phyloP scores from a whole-genome alignment of 2,888 invertebrate species.

The Digitonthophagus gazella region DNA sequence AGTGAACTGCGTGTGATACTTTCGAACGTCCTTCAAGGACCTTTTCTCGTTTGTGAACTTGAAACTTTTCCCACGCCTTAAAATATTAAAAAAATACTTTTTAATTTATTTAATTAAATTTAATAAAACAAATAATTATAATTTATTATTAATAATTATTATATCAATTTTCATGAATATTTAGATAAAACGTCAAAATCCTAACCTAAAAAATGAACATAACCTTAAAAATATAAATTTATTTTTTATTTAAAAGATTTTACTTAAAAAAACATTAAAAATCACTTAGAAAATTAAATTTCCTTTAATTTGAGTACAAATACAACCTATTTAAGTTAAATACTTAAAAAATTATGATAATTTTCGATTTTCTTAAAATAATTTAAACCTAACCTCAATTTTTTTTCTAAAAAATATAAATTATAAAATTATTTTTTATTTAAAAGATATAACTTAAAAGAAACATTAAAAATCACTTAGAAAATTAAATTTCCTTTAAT shows the following conservation, averaged over 20 bases:
- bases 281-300: too few species aligned
- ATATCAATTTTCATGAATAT: background rate
- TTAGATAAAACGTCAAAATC: background rate
- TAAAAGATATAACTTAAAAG: background rate
- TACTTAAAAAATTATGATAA: too few species aligned
- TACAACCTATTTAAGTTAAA: too few species aligned
- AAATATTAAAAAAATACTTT: background rate
- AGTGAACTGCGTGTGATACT: constrained; percentile 94
- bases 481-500: too few species aligned
- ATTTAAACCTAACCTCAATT: too few species aligned
- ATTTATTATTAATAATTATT: background rate
- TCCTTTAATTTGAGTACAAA: too few species aligned
- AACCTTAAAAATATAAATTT: too few species aligned
- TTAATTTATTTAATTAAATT: background rate
- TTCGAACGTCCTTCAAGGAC: constrained; percentile 89
- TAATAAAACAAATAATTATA: too few species aligned
- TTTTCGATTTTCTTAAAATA: too few species aligned
- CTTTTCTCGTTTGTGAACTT: constrained; percentile 85
- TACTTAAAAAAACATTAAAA: too few species aligned
- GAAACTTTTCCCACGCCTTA: constrained; percentile 88
- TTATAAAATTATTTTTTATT: background rate
- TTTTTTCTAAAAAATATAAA: background rate
- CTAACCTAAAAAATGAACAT: background rate
- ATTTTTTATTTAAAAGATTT: too few species aligned
- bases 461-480: too few species aligned